Base-by-base conservation (phyloP, 1,140 invertebrate species). In the Lerema accius region DNA sequence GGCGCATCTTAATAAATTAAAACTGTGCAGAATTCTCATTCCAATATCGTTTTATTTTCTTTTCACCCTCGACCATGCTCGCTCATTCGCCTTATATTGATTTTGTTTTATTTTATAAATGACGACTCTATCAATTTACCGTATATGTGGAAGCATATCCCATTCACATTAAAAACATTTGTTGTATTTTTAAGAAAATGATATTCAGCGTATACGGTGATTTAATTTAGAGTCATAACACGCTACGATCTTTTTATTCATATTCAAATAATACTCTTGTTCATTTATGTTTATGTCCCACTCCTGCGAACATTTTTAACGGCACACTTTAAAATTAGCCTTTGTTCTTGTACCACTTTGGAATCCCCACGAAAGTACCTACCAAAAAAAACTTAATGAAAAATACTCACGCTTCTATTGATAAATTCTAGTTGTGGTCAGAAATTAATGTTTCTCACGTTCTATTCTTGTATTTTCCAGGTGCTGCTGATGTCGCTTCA, bases 1-100 rank as follows among this genome's bases (percentile, higher is more conserved):
- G 82, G 76, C 74, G 74, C 80, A 87, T 90, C 87, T 90, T 88
- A 88, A 90, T 88, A 90, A 88, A 88, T 90, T 88, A 88, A 89
- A 90, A 88, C 82, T 86, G 84, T 70, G 77, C 84, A 81, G 85
- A 86, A 87, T 86, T 86, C 85, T 67, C 80, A 83, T 88, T 89
- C 68, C 86, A 82, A 89, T 86, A 88, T 81, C 73, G 80, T 79
- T 86, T 69, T 73, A 72, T 83, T 82, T 86, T 78, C 70, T 76
- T 82, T 85, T 81, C 78, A 60, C 71, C 63, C 68, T 60, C 74
- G 64, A 50, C 58, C 67, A 69, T 66, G 63, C 71, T 68, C 69
- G 70, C 63, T 69, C 71, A 65, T 63, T 71, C 69, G 67, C 63
- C 73, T 80, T 79, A 79, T 77, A 84, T 80, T 80, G 82, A 78